Evolutionary conservation across 2,113 vertebrate genomes (phyloP), one percentile per base, ranked within the genome.

Genomic region (Formicarius rufipectus): DNA sequence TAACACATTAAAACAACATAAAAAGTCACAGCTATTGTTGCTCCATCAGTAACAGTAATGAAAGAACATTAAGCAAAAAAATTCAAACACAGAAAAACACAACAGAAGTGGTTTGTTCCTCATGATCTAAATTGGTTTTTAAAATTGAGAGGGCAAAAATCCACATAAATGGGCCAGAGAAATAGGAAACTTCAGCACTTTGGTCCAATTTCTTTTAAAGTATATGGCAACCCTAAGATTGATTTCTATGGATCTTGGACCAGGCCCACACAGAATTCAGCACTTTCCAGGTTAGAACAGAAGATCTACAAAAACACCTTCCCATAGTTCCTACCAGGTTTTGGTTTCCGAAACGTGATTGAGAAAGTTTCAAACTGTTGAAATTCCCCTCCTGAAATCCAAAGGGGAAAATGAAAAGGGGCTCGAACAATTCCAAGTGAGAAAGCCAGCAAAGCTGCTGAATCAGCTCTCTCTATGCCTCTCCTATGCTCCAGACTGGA

Each of bases 211-310:
- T 84, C 74, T 91, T 56, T 60, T 74, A 82, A 89, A 91, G 30
- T 35, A 74, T 42, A 91, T 35, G 52, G 75, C 40, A 94, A 83
- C 31, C 42, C 72, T 58, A 68, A 58, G 45, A 90, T 5, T 74
- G 63, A 85, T 91, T 92, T 92, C 83, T 84, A 77, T 47, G 64
- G 80, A 50, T 90, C 73, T 92, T 96, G 73, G 94, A 95, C 62
- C 47, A 89, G 67, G 63, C 75, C 47, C 80, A 79, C 58, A 64
- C 2, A 5, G 72, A 95, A 93, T 87, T 80, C 56, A 87, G 76
- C 47, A 39, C 47, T 89, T 87, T 67, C 60, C 72, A 92, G 55
- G n/a, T 89, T 58, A 93, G 68, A 90, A 95, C 42, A 95, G 94
- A 90, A 95, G 80, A 50, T 59, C 83, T 93, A 74, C 59, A 88